Conservation (phyloP, 2,888 invertebrate species). For the Archips xylosteana region DNA sequence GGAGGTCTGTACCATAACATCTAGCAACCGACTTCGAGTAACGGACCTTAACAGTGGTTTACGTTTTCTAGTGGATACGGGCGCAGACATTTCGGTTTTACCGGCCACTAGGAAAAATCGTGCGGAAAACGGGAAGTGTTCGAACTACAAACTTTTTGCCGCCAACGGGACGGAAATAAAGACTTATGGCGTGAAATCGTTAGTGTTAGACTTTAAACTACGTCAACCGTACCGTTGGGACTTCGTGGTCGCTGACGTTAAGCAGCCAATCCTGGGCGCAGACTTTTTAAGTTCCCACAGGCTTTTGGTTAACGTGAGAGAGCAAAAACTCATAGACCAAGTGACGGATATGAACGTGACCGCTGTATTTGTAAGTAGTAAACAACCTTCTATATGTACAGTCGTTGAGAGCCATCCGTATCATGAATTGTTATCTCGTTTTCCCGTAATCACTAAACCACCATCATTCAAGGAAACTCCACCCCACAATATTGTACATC, state of each 20-base stretch:
- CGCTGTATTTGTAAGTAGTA: background rate
- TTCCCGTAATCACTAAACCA: conserved; percentile 4
- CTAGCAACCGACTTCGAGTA: conserved; percentile 41
- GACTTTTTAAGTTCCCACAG: background rate
- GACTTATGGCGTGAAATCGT: background rate
- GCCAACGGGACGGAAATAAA: conserved; percentile 5
- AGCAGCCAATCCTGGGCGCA: conserved; percentile 11
- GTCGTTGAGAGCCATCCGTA: background rate
- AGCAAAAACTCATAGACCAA: background rate
- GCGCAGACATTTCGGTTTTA: conserved; percentile 32
- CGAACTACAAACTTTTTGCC: conserved; percentile 4
- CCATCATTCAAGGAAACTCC: conserved; percentile 6
- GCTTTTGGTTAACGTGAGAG: background rate
- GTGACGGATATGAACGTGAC: background rate
- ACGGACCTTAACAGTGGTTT: conserved; percentile 31
- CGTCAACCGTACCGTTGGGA: background rate
- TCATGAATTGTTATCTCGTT: background rate
- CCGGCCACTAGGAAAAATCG: conserved; percentile 9
- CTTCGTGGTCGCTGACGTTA: background rate
- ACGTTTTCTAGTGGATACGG: conserved; percentile 43
- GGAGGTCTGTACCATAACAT: conserved; percentile 19
- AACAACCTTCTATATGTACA: background rate
- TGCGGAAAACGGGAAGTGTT: background rate
- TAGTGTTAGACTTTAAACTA: background rate
- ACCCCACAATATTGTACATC: background rate